Evolutionary conservation across 2,113 vertebrate species (phyloP).

Genomic region (Sinosuthora webbiana): DNA sequence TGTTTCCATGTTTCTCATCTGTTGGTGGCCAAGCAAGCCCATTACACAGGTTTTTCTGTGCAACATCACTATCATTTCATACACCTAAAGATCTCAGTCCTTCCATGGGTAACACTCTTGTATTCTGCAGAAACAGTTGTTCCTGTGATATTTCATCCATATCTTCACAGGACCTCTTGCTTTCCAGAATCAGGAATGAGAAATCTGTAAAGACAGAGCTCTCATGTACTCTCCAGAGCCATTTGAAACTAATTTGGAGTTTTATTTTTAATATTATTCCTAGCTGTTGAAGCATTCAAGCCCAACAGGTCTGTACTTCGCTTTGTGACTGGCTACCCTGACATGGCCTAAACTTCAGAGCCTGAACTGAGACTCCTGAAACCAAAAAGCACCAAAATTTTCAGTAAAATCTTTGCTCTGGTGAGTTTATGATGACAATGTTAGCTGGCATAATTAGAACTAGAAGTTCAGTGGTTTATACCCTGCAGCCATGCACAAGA

Average conservation of each 20-base stretch:
- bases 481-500: background rate
- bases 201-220: background rate
- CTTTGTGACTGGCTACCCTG: background rate
- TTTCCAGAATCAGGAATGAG: background rate
- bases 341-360: background rate
- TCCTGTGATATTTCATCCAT: background rate
- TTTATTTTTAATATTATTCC: background rate
- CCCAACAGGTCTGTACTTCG: fast-evolving
- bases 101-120: background rate
- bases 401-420: background rate
- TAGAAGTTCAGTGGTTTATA: background rate
- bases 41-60: background rate
- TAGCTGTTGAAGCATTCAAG: background rate
- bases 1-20: fast-evolving
- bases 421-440: background rate
- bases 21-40: background rate
- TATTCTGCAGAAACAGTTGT: background rate
- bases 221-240: background rate
- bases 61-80: background rate
- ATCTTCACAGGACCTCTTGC: background rate
- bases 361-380: background rate
- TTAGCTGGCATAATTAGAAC: background rate
- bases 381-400: background rate
- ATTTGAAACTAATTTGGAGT: background rate
- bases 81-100: background rate